Percentiles rank a stretch among this genome's conserved stretches.
Evolutionary conservation across 2,888 invertebrate genomes (phyloP).

Genomic region (Dryomyza anilis): DNA sequence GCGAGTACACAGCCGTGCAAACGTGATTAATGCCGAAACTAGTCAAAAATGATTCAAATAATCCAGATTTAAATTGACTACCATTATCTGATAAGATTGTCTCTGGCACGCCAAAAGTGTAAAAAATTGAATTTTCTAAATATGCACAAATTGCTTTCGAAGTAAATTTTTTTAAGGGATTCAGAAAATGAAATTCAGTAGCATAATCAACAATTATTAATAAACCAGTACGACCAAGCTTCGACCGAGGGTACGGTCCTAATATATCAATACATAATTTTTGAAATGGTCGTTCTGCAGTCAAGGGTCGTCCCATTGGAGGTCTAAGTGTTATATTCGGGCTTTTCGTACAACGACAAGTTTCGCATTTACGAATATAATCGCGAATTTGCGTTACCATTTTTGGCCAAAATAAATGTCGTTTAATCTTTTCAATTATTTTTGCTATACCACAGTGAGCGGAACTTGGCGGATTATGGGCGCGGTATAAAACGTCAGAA

Average conservation of each 20-base stretch:
- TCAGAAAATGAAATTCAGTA: constrained; percentile 7
- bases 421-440: constrained; percentile 9
- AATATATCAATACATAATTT: neutral
- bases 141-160: neutral
- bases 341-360: no score
- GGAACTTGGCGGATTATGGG: constrained; percentile 16
- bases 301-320: neutral
- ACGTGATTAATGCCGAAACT: constrained; percentile 22
- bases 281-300: neutral
- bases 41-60: constrained; percentile 15
- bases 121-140: neutral
- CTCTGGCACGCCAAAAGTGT: neutral
- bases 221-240: neutral
- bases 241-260: neutral
- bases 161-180: neutral
- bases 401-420: constrained; percentile 20
- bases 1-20: neutral
- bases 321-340: neutral
- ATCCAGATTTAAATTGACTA: neutral
- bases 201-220: neutral
- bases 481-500: neutral
- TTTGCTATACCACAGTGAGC: constrained; percentile 21
- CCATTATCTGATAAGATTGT: neutral
- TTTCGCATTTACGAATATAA: no score
- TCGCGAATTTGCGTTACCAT: neutral